Conservation (phyloP, 2,888 invertebrate species). For the Tipula unca region DNA sequence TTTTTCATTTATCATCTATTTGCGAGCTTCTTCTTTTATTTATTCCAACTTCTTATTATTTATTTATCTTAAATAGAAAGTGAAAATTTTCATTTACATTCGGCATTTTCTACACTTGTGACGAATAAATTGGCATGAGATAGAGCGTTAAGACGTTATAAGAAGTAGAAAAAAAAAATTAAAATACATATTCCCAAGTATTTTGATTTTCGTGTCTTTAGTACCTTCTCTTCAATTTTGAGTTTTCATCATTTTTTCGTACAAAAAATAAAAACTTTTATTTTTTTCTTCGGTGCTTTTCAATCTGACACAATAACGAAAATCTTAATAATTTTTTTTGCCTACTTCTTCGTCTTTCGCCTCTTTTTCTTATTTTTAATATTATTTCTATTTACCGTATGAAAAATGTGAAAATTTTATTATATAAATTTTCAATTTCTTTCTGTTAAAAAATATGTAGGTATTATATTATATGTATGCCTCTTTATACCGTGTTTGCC, state of each 20-base stretch:
- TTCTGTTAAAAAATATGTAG: neutral
- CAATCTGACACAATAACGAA: constrained; percentile 4
- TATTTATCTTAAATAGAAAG: neutral
- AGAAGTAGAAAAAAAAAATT: neutral
- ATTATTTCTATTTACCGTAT: constrained; percentile 8
- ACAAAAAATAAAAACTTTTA: neutral
- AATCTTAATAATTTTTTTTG: constrained; percentile 1
- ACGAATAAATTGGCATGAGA: neutral
- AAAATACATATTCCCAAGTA: neutral
- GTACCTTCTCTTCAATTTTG: constrained; percentile 14
- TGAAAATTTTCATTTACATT: neutral
- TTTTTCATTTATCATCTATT: neutral
- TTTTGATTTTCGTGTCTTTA: neutral
- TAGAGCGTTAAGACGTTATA: neutral
- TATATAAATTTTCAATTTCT: constrained; percentile 8
- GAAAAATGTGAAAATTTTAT: constrained; percentile 4
- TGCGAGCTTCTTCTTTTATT: neutral
- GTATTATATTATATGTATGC: neutral
- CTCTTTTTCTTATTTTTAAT: neutral
- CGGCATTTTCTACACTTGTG: neutral
- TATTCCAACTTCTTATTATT: neutral
- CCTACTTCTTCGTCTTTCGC: neutral
- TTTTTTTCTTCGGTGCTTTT: neutral
- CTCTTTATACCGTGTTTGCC: neutral
- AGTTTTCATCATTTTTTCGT: neutral